phyloP scores from a whole-genome alignment of 1,140 invertebrate species.

The Camponotus floridanus region DNA sequence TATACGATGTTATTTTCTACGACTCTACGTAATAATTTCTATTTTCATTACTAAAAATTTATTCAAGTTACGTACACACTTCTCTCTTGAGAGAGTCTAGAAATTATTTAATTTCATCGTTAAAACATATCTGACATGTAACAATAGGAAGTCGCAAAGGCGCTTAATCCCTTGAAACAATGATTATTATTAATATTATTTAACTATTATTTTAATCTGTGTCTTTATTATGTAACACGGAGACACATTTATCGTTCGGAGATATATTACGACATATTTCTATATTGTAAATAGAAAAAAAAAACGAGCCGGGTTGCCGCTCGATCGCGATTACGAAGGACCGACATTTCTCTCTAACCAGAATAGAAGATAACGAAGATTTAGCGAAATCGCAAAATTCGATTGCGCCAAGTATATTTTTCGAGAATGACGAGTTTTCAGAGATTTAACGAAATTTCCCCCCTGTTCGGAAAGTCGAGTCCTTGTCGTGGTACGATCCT shows the following conservation, averaged over 20 bases:
- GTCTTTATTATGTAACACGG: not conserved
- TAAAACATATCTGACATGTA: not conserved
- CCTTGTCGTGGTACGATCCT: constrained; percentile 62
- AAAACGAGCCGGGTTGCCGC: constrained; percentile 5
- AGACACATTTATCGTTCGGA: constrained; percentile 18
- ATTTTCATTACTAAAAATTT: not conserved
- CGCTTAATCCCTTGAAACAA: not conserved
- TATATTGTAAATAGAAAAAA: constrained; percentile 53
- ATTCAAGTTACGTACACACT: not conserved
- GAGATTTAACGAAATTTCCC: constrained; percentile 57
- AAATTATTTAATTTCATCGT: not conserved
- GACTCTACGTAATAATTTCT: not conserved
- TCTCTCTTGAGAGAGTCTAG: not conserved
- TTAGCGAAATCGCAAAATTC: constrained; percentile 48
- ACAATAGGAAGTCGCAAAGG: not conserved
- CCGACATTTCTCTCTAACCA: constrained; percentile 53
- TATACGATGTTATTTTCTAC: not conserved
- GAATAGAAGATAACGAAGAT: constrained; percentile 44
- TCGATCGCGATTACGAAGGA: constrained; percentile 60
- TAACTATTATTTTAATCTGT: constrained; percentile 9
- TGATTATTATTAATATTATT: constrained; percentile 1
- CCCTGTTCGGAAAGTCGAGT: constrained; percentile 50
- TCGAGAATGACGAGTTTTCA: constrained; percentile 57
- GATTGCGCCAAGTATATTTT: constrained; percentile 61
- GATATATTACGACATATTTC: constrained; percentile 32